These are phyloP conservation scores for Lasiommata megera DNA, from an alignment of 2,888 invertebrate species.

Conservation along the genomic window DNA sequence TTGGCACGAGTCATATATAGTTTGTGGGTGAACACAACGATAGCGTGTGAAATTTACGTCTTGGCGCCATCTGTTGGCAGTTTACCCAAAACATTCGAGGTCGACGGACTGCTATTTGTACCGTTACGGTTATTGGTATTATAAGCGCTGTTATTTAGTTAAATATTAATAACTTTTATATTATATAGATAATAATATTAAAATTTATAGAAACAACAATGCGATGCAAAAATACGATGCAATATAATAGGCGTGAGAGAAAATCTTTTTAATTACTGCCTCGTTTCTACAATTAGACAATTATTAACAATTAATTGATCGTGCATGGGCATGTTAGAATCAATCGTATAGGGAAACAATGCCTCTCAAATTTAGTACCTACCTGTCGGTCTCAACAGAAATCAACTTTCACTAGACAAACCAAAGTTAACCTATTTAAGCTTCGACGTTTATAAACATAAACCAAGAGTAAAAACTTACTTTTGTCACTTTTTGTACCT, in stretches of 20 bases:
- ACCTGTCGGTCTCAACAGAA: background rate
- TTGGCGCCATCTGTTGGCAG: background rate
- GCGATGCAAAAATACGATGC: background rate
- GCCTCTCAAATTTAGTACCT: background rate
- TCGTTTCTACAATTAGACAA: background rate
- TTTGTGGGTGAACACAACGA: constrained; percentile 33
- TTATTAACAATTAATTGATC: background rate
- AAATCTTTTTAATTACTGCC: background rate
- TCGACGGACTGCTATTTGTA: background rate
- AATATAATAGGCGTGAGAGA: background rate
- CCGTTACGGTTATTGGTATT: background rate
- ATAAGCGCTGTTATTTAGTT: background rate
- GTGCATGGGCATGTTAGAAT: background rate
- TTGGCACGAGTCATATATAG: background rate
- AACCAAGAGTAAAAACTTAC: too few relatives aligned
- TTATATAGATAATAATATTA: background rate
- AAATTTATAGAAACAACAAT: background rate
- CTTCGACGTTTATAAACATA: background rate
- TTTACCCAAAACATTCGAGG: background rate
- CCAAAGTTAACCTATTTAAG: background rate
- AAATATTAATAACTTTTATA: too few relatives aligned
- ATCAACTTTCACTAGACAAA: constrained; percentile 23
- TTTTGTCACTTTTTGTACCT: background rate
- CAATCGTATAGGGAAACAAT: constrained; percentile 1
- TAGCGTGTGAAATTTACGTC: constrained; percentile 36